These are phyloP conservation scores for Hucho hucho DNA, from an alignment of 2,113 vertebrate genomes.

Conservation along the genomic window DNA sequence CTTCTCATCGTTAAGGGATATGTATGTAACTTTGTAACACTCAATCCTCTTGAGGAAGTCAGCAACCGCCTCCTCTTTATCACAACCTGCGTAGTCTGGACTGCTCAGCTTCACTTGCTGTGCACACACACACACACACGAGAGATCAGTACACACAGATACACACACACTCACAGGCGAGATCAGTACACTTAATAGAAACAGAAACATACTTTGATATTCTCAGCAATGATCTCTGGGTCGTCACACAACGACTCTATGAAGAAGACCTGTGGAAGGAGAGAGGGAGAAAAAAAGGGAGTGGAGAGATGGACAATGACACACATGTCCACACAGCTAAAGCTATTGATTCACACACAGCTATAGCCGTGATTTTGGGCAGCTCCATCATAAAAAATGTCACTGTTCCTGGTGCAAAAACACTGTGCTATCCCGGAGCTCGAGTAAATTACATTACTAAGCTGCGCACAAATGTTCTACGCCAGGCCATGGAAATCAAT, in stretches of 20 bases:
- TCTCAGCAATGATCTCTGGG: conserved; percentile 31
- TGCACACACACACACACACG: background rate
- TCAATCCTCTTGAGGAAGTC: conserved; percentile 90
- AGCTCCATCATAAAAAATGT: too few species aligned
- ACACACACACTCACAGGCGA: background rate
- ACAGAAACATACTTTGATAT: conserved; percentile 45
- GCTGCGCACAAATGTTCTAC: too few species aligned
- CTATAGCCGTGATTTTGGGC: too few species aligned
- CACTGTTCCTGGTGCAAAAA: too few species aligned
- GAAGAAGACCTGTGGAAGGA: conserved; percentile 1
- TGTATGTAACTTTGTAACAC: conserved; percentile 84
- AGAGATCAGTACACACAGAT: background rate
- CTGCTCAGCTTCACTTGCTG: conserved; percentile 92
- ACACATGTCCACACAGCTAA: background rate
- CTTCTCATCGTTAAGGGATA: conserved; percentile 81
- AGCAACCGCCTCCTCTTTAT: conserved; percentile 81
- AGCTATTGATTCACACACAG: background rate
- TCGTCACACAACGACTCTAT: conserved; percentile 5
- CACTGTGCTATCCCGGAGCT: too few species aligned
- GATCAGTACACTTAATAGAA: too few species aligned
- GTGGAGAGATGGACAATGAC: background rate
- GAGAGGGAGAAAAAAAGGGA: background rate
- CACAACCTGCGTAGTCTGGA: conserved; percentile 83
- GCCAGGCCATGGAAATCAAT: too few species aligned
- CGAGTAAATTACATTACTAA: too few species aligned